phyloP scores from a whole-genome alignment of 2,797 vertebrate genomes.

The Xyrichtys novacula region DNA sequence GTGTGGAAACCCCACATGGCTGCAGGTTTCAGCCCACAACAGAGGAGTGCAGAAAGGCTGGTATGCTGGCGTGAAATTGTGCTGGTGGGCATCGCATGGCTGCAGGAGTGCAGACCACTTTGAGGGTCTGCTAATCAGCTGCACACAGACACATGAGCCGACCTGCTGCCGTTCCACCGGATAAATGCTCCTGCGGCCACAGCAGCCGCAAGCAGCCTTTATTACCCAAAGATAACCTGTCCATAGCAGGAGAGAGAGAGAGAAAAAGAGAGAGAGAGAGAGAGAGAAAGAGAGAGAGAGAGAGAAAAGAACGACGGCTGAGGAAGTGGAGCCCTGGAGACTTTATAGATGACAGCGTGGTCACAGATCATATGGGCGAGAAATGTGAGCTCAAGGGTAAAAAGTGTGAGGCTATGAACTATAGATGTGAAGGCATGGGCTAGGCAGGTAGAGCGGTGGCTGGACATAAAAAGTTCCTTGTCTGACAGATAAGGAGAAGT shows the following conservation, averaged over 20 bases:
- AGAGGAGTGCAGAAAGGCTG: slow-evolving; percentile 63
- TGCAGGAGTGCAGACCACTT: slow-evolving; percentile 74
- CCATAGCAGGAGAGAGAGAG: slow-evolving; percentile 57
- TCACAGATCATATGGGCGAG: slow-evolving; percentile 69
- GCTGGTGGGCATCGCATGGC: slow-evolving; percentile 73
- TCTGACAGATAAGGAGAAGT: slow-evolving; percentile 59
- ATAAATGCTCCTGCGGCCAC: slow-evolving; percentile 75
- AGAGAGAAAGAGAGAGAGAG: too few species aligned
- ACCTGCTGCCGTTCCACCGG: slow-evolving; percentile 76
- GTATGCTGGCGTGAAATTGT: slow-evolving; percentile 82
- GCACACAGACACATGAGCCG: slow-evolving; percentile 76
- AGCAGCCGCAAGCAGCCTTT: slow-evolving; percentile 69
- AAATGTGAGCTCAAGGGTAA: slow-evolving; percentile 75
- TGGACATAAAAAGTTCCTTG: slow-evolving; percentile 49
- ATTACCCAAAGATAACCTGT: slow-evolving; percentile 80
- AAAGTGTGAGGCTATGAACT: slow-evolving; percentile 66
- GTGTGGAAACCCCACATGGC: slow-evolving; percentile 68
- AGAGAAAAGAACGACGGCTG: slow-evolving; percentile 56
- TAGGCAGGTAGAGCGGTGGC: slow-evolving; percentile 31
- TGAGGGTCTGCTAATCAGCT: slow-evolving; percentile 85
- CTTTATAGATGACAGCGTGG: slow-evolving; percentile 77
- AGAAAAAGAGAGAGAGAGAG: too few species aligned
- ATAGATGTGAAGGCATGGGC: slow-evolving; percentile 59
- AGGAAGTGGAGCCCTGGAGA: slow-evolving; percentile 60
- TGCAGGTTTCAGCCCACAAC: slow-evolving; percentile 69